A percentile compares a stretch with the other conserved stretches of the same genome.
Conservation (phyloP, 1,140 invertebrate genomes). For the Calycopis cecrops region DNA sequence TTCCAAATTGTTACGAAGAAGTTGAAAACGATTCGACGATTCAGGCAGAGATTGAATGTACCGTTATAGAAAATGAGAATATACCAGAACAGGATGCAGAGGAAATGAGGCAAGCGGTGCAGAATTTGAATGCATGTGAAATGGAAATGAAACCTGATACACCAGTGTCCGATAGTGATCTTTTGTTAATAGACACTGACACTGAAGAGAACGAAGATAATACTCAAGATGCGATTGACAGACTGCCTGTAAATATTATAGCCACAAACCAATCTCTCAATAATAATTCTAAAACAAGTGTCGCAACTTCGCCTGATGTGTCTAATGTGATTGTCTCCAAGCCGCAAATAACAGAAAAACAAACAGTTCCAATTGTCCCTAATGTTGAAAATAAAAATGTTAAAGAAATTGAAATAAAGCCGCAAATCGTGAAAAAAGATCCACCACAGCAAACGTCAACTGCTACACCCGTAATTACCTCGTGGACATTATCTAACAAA, state of each 20-base stretch:
- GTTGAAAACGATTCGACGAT: slow-evolving; percentile 48
- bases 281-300: slow-evolving; percentile 32
- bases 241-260: slow-evolving; percentile 57
- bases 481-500: slow-evolving; percentile 65
- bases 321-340: slow-evolving; percentile 40
- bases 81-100: slow-evolving; percentile 82
- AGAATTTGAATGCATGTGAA: slow-evolving; percentile 83
- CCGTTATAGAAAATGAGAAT: slow-evolving; percentile 68
- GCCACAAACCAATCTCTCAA: slow-evolving; percentile 49
- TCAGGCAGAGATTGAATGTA: slow-evolving; percentile 60
- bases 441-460: slow-evolving; percentile 61
- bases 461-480: slow-evolving; percentile 75
- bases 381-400: slow-evolving; percentile 27
- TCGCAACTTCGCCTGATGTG: slow-evolving; percentile 30
- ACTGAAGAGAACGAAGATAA: slow-evolving; percentile 80
- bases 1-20: slow-evolving; percentile 73
- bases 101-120: slow-evolving; percentile 85
- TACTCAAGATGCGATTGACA: slow-evolving; percentile 56
- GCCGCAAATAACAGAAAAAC: slow-evolving; percentile 44
- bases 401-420: slow-evolving; percentile 23
- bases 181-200: slow-evolving; percentile 91
- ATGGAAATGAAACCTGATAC: slow-evolving; percentile 88
- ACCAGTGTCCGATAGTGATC: slow-evolving; percentile 87
- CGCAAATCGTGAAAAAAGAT: slow-evolving; percentile 14
- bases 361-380: slow-evolving; percentile 34